Percentiles rank a stretch among this genome's conserved stretches.
These are phyloP conservation scores for Gymnothorax javanicus DNA, from an alignment of 2,797 vertebrate species.

Conservation along the genomic window DNA sequence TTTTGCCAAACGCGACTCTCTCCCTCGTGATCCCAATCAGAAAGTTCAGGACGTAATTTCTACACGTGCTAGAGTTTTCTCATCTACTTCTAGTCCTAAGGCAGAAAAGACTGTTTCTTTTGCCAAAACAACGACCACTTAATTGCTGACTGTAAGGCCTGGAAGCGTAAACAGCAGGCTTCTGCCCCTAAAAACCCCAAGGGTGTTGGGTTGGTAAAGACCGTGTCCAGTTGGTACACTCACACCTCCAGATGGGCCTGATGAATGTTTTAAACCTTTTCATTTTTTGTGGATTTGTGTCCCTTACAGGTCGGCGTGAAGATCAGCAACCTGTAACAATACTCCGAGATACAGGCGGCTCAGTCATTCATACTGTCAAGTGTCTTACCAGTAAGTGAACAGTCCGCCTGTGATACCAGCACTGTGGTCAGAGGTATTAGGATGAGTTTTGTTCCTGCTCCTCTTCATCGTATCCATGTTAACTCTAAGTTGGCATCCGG, in stretches of 20 bases:
- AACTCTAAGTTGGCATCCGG: neutral
- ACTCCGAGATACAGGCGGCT: neutral
- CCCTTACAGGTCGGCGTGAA: neutral
- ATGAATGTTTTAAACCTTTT: neutral
- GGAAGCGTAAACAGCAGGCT: neutral
- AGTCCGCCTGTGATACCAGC: neutral
- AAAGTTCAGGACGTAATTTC: too few species aligned
- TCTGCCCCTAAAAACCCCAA: neutral
- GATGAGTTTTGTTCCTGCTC: neutral
- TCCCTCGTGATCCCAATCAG: too few species aligned
- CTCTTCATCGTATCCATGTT: too few species aligned
- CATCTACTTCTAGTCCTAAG: neutral
- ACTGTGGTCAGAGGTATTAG: neutral
- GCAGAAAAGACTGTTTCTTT: neutral
- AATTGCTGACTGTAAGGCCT: neutral
- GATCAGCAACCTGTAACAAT: neutral
- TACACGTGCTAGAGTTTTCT: too few species aligned
- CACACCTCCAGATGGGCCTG: neutral
- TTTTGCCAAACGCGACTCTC: too few species aligned
- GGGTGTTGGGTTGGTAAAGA: neutral
- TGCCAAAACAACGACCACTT: constrained; percentile 22
- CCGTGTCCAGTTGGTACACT: neutral
- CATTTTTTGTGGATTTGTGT: neutral
- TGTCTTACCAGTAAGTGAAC: neutral
- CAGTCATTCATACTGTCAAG: neutral